Conservation (phyloP, 1,140 invertebrate genomes). For the Drosophila truncata region DNA sequence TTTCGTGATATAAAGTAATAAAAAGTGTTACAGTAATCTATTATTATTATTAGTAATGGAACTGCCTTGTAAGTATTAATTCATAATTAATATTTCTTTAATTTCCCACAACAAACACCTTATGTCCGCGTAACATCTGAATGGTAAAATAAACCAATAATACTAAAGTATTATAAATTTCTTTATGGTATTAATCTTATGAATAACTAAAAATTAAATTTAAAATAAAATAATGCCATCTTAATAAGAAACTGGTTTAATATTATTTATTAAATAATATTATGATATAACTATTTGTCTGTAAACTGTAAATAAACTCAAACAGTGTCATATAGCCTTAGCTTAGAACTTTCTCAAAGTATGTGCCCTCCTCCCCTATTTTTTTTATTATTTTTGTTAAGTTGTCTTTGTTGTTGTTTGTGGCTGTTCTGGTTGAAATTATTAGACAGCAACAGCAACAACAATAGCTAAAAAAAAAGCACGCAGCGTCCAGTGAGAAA, state of each 20-base stretch:
- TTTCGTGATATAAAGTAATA: too few relatives aligned
- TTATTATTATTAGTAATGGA: too few relatives aligned
- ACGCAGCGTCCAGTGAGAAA: conserved; percentile 59
- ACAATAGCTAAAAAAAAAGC: conserved; percentile 34
- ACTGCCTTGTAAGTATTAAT: too few relatives aligned
- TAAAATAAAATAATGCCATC: too few relatives aligned
- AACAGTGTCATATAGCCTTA: conserved; percentile 10
- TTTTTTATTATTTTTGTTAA: conserved; percentile 13
- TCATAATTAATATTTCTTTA: too few relatives aligned
- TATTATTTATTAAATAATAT: not conserved
- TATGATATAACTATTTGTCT: not conserved
- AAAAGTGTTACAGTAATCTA: too few relatives aligned
- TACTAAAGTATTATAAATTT: too few relatives aligned
- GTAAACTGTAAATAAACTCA: not conserved
- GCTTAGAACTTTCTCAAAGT: conserved; percentile 34
- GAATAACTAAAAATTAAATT: too few relatives aligned
- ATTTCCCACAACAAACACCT: too few relatives aligned
- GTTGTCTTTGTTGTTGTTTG: conserved; percentile 51
- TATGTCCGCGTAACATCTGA: too few relatives aligned
- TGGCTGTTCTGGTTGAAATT: conserved; percentile 31
- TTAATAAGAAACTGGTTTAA: not conserved
- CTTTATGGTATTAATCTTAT: too few relatives aligned
- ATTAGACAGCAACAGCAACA: conserved; percentile 53
- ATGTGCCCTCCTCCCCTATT: not conserved
- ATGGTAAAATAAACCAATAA: too few relatives aligned